Percentiles rank a stretch among this genome's conserved stretches.
Conservation (phyloP, 1,140 invertebrate species). For the Paraescarpia echinospica region DNA sequence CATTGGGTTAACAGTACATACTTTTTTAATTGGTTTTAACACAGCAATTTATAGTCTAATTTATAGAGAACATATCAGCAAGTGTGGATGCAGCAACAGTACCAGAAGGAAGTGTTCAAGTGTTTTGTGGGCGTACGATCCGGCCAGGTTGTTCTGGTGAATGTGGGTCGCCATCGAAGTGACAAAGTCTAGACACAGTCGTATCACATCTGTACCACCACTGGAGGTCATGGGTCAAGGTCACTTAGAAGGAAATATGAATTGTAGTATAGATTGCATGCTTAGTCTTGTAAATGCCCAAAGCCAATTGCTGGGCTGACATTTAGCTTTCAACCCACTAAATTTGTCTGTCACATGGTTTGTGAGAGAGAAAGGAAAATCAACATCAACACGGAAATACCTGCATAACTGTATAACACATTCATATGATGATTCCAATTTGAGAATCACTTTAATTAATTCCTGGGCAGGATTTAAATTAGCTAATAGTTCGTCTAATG, state of each 20-base stretch:
- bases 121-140: constrained; percentile 60
- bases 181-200: constrained; percentile 71
- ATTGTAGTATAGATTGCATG: background rate
- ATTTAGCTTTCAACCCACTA: too few relatives aligned
- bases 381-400: too few relatives aligned
- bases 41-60: background rate
- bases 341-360: background rate
- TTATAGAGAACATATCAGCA: background rate
- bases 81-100: constrained; percentile 33
- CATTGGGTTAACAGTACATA: too few relatives aligned
- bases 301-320: too few relatives aligned
- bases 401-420: too few relatives aligned
- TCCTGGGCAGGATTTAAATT: too few relatives aligned
- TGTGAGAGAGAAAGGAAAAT: too few relatives aligned
- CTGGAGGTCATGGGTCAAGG: constrained; percentile 41
- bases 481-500: too few relatives aligned
- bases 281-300: too few relatives aligned
- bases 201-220: constrained; percentile 68
- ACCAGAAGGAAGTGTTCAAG: constrained; percentile 72
- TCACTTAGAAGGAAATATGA: background rate
- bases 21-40: too few relatives aligned
- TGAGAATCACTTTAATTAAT: too few relatives aligned
- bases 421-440: too few relatives aligned
- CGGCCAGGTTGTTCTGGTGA: constrained; percentile 50
- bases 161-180: constrained; percentile 60